Evolutionary conservation across 2,113 vertebrate species (phyloP), one percentile per base, ranked within the genome.

Genomic region (Bostrychus sinensis): DNA sequence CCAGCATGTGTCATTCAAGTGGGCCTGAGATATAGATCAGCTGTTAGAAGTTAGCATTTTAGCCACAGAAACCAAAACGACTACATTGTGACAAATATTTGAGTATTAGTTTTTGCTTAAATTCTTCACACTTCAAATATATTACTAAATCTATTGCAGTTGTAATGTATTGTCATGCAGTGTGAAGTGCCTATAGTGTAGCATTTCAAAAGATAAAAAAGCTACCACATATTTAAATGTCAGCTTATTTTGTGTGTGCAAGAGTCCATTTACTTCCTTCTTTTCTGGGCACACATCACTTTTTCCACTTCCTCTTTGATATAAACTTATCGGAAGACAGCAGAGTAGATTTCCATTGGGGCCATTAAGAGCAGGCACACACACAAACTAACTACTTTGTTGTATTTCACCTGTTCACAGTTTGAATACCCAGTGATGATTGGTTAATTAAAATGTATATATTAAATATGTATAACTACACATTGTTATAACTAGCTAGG

Each of bases 281-380:
- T 58, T 81, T 73, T 26, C 38, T 37, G 43, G 23, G 32, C n/a
- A 3, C 66, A 28, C 62, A 84, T 75, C 61, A 57, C 34, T 55
- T 81, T 82, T 81, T 72, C 62, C 77, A 86, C 77, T 86, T 89
- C 88, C 82, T 76, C 78, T 65, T 12, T 68, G 10, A 43, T 55
- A 63, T 45, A 1, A 28, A 39, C 22, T 73, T 43, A 78, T 56
- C 37, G 37, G 38, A 71, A 73, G 54, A 70, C 57, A 37, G 48
- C 64, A n/a, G 28, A 19, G 62, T 38, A 67, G 41, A 63, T 85
- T 73, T 77, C 55, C 67, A 57, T 61, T 46, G 3, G 17, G 22
- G 57, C 41, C 36, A 28, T 55, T 16, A 51, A 25, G 16, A 20
- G 55, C 3, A 23, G 30, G 22, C 7, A 54, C 26, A 48, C 7